These are phyloP conservation scores for Thunnus albacares DNA, from an alignment of 2,797 vertebrate genomes.

Conservation along the genomic window DNA sequence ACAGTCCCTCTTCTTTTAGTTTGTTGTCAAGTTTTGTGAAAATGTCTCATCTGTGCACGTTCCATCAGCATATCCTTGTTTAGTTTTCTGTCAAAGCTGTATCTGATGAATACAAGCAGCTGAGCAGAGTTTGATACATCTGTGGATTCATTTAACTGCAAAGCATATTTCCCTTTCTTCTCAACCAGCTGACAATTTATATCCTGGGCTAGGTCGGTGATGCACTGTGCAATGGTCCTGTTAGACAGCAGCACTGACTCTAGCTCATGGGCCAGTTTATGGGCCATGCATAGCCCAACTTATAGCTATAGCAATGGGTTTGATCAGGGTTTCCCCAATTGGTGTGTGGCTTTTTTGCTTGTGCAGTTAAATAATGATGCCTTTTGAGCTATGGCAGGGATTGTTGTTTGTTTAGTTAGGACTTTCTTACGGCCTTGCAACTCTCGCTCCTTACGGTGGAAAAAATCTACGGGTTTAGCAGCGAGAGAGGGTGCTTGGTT, in stretches of 20 bases:
- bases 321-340: not conserved
- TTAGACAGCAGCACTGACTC: not conserved
- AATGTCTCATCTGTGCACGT: not conserved
- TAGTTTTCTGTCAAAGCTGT: conserved; percentile 21
- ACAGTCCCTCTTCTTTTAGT: not conserved
- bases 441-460: too few species aligned
- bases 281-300: not conserved
- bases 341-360: conserved; percentile 1
- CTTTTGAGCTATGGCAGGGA: not conserved
- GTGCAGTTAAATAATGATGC: conserved; percentile 13
- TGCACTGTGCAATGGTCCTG: not conserved
- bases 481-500: too few species aligned
- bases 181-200: conserved; percentile 1
- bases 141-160: not conserved
- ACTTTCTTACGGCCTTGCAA: conserved; percentile 2
- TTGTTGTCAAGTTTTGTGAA: not conserved
- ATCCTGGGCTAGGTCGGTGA: not conserved
- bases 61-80: conserved; percentile 18
- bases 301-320: not conserved
- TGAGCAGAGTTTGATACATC: conserved; percentile 8
- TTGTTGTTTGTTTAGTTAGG: not conserved
- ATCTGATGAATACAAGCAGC: conserved; percentile 12
- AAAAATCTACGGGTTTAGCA: too few species aligned
- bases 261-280: not conserved
- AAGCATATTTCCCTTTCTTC: not conserved